Evolutionary conservation across 2,797 vertebrate genomes (phyloP).

Genomic region (Gorsachius magnificus): DNA sequence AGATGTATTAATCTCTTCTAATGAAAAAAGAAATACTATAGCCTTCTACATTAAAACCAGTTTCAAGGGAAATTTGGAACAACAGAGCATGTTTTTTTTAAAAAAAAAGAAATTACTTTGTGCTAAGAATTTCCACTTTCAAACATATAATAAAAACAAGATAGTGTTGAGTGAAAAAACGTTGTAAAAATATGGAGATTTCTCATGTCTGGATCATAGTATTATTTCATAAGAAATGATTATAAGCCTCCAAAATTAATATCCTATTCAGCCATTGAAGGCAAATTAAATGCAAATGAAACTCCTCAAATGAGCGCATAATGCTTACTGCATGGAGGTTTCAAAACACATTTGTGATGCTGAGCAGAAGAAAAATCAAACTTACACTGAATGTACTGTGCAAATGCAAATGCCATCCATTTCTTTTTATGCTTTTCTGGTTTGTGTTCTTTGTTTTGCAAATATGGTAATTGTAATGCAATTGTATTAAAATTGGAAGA

Average conservation of each 20-base stretch:
- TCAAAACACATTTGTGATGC: conserved; percentile 44
- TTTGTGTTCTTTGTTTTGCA: conserved; percentile 55
- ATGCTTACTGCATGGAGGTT: conserved; percentile 15
- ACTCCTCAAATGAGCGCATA: conserved; percentile 35
- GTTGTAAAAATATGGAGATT: neutral
- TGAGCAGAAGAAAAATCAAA: conserved; percentile 11
- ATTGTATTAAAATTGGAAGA: conserved; percentile 46
- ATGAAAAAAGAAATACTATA: neutral
- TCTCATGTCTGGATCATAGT: neutral
- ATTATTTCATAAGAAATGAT: conserved; percentile 23
- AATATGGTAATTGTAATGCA: conserved; percentile 50
- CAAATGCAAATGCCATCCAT: conserved; percentile 53
- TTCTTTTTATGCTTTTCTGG: conserved; percentile 41
- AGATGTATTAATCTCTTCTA: neutral
- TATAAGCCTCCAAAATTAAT: conserved; percentile 53
- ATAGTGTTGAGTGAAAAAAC: neutral
- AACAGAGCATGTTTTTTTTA: neutral
- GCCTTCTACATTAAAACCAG: neutral
- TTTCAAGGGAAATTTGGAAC: neutral
- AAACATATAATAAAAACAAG: neutral
- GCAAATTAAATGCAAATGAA: conserved; percentile 66
- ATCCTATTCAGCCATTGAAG: conserved; percentile 23
- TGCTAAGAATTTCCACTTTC: neutral
- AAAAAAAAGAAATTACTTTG: neutral
- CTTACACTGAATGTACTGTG: neutral